phyloP scores from a whole-genome alignment of 2,888 invertebrate species.

The Agrilus mali region DNA sequence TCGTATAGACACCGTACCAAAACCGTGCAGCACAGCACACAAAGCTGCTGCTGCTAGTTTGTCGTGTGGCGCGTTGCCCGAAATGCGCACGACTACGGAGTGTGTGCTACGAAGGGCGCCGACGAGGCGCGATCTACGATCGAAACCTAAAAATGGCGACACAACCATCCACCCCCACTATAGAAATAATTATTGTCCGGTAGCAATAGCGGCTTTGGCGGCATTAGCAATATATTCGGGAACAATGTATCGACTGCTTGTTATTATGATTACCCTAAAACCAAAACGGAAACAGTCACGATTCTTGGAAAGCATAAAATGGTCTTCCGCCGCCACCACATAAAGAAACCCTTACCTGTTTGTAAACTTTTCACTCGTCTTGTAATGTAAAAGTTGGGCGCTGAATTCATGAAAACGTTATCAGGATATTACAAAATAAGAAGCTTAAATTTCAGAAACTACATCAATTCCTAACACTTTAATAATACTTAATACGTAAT shows the following conservation, averaged over 20 bases:
- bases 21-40: conserved; percentile 10
- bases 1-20: background rate
- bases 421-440: too few species aligned
- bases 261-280: too few species aligned
- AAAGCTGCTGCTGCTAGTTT: conserved; percentile 15
- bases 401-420: too few species aligned
- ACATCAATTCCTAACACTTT: too few species aligned
- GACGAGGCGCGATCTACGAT: conserved; percentile 10
- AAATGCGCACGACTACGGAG: conserved; percentile 13
- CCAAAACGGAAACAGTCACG: too few species aligned
- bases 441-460: too few species aligned
- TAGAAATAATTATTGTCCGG: conserved; percentile 12
- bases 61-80: conserved; percentile 6
- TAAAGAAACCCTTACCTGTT: too few species aligned
- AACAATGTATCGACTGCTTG: background rate
- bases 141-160: conserved; percentile 25
- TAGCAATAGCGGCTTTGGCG: conserved; percentile 9
- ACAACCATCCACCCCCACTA: conserved; percentile 20
- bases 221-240: conserved; percentile 1
- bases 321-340: too few species aligned
- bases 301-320: too few species aligned
- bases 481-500: too few species aligned
- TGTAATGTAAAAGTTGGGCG: too few species aligned
- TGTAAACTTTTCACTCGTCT: too few species aligned
- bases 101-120: conserved; percentile 14